Evolutionary conservation across 1,140 invertebrate species (phyloP), one percentile per base, ranked within the genome.

Genomic region (Hypothenemus hampei): DNA sequence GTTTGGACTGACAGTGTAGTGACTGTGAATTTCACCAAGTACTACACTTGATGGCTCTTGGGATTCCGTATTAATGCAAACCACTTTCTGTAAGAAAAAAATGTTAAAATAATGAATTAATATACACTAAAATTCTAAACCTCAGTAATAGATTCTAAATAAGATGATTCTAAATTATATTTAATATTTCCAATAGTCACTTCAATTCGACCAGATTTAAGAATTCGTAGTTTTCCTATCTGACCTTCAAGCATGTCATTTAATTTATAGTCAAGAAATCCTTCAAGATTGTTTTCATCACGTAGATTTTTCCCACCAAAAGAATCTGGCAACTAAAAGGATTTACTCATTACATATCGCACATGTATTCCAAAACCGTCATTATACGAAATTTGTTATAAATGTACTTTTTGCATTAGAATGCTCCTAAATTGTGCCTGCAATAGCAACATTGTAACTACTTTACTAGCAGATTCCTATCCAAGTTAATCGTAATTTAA

Each of bases 231-330:
- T 58, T 62, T 63, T n/a, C 64, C 64, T 54, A 66, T 64, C 59
- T 66, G 51, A 22, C 64, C 64, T 56, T 66, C 64, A 19, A 52
- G 19, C 62, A 66, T 64, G 4, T 58, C 41, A 10, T 41, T 50
- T 33, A 66, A 44, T 24, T 49, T 39, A 52, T 64, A 66, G 49
- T 66, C 62, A 21, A 60, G 53, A 10, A 59, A 22, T 56, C 56
- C 59, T 55, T 59, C 59, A 45, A 50, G 48, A 57, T 61, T 63
- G 26, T 60, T 60, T 47, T 66, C 62, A 40, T 66, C 62, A 63
- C 64, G 63, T 4, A 66, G 53, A 21, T 56, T 48, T 59, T 63
- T 66, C 4, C 60, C 62, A 46, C 60, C 57, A 59, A 66, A 66
- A 22, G 64, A 64, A 53, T 61, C 54, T 22, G 64, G 64, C 37